Evolutionary conservation across 2,888 invertebrate genomes (phyloP).

Genomic region (Psylliodes chrysocephalus): DNA sequence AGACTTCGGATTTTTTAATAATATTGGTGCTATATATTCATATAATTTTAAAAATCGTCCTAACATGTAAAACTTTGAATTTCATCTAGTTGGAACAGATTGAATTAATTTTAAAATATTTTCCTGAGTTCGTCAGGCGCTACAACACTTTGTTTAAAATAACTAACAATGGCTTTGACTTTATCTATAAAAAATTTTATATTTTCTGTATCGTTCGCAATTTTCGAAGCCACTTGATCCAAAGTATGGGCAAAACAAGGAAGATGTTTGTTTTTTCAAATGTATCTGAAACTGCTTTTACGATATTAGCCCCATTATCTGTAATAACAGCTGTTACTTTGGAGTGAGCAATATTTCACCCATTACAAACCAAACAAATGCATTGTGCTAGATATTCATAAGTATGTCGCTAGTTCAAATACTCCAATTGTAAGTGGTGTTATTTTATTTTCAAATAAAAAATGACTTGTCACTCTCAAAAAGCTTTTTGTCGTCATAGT

Average conservation of each 20-base stretch:
- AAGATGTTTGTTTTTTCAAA: conserved; percentile 19
- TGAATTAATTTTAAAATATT: conserved; percentile 45
- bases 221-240: conserved; percentile 23
- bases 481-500: conserved; percentile 18
- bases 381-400: no score
- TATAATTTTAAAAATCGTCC: conserved; percentile 4
- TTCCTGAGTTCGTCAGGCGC: conserved; percentile 46
- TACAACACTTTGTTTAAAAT: conserved; percentile 47
- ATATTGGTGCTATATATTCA: background rate
- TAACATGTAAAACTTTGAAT: conserved; percentile 43
- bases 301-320: no score
- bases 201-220: background rate
- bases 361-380: no score
- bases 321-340: no score
- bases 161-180: conserved; percentile 46
- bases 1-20: background rate
- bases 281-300: no score
- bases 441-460: no score
- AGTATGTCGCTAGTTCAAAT: no score
- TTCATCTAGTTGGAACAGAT: conserved; percentile 51
- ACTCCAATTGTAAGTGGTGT: no score
- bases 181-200: conserved; percentile 19
- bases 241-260: conserved; percentile 17
- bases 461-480: no score
- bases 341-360: no score